A percentile compares a stretch with the other conserved stretches of the same genome.
phyloP scores from a whole-genome alignment of 2,113 vertebrate species.

The Camelus dromedarius region DNA sequence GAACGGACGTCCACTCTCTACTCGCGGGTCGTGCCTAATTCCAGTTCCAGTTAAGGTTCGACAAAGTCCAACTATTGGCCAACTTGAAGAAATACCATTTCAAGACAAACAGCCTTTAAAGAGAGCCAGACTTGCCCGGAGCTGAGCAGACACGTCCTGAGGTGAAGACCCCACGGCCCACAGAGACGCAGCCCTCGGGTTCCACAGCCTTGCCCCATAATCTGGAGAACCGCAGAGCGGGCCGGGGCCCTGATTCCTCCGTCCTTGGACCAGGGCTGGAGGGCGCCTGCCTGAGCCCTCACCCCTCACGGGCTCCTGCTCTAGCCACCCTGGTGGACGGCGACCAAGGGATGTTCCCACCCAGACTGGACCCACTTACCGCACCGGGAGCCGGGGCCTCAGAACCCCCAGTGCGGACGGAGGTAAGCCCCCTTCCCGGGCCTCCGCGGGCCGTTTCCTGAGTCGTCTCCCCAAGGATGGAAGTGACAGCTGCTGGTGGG shows the following conservation, averaged over 20 bases:
- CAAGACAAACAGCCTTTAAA: not conserved
- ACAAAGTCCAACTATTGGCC: not conserved
- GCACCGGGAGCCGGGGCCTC: not conserved
- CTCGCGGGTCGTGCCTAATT: rapidly evolving
- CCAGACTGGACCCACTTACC: too few species aligned
- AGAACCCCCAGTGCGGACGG: too few species aligned
- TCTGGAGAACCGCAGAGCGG: not conserved
- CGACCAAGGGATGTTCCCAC: too few species aligned
- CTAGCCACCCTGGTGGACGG: not conserved
- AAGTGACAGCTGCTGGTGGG: too few species aligned
- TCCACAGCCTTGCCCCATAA: too few species aligned
- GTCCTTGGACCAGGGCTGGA: not conserved
- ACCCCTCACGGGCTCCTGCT: not conserved
- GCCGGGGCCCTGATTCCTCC: not conserved
- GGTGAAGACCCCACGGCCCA: not conserved
- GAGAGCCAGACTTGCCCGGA: not conserved
- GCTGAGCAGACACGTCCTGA: too few species aligned
- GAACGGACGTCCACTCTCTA: not conserved
- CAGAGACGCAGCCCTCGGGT: rapidly evolving
- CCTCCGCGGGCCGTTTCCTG: rapidly evolving
- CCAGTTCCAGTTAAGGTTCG: not conserved
- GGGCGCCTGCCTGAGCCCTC: not conserved
- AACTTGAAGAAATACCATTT: not conserved
- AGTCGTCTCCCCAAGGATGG: not conserved
- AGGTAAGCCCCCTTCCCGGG: not conserved